Percentiles rank a stretch among this genome's conserved stretches.
Evolutionary conservation across 1,140 invertebrate genomes (phyloP).

Genomic region (Macrostomum lignano): DNA sequence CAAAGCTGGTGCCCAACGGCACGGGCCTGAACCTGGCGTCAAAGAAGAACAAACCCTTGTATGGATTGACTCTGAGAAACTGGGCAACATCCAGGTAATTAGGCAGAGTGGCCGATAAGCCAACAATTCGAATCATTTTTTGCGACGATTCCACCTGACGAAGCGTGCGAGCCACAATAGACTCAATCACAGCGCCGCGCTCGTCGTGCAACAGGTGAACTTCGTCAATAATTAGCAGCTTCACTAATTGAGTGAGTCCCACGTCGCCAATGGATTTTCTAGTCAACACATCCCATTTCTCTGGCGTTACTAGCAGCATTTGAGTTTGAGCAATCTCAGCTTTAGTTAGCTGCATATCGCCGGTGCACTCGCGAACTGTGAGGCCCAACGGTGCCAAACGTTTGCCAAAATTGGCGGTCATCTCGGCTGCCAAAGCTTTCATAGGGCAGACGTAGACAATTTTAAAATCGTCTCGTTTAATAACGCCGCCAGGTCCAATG

Average conservation of each 20-base stretch:
- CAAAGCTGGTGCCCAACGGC: constrained; percentile 46
- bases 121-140: constrained; percentile 86
- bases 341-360: constrained; percentile 88
- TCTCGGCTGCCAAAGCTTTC: constrained; percentile 92
- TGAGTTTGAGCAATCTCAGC: constrained; percentile 68
- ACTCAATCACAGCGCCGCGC: constrained; percentile 82
- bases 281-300: constrained; percentile 98
- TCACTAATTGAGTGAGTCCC: constrained; percentile 57
- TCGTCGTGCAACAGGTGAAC: constrained; percentile 88
- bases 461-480: constrained; percentile 73
- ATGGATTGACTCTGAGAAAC: constrained; percentile 71
- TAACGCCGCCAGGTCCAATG: constrained; percentile 34
- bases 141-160: constrained; percentile 67
- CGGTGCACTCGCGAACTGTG: constrained; percentile 63
- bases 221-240: constrained; percentile 86
- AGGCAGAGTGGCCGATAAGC: constrained; percentile 77
- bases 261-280: constrained; percentile 70
- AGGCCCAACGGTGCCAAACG: constrained; percentile 47
- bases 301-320: constrained; percentile 89
- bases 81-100: constrained; percentile 84
- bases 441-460: constrained; percentile 96
- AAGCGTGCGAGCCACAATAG: constrained; percentile 70
- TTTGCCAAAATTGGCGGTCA: constrained; percentile 70
- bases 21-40: constrained; percentile 82
- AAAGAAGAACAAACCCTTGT: constrained; percentile 77